Conservation (phyloP, 2,888 invertebrate species). For the Rhopalosiphum nymphaeae region DNA sequence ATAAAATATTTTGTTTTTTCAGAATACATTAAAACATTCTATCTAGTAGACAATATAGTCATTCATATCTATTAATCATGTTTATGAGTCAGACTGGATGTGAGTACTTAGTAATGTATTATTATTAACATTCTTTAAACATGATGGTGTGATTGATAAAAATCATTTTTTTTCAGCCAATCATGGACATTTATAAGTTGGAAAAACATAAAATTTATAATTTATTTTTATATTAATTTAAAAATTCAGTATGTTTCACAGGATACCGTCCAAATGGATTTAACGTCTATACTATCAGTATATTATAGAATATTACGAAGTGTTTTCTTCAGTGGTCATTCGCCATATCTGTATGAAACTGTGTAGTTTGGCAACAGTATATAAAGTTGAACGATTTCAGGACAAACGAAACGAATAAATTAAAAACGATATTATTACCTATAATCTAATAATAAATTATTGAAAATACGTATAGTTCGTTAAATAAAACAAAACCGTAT, state of each 20-base stretch:
- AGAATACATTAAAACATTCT: not conserved
- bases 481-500: not conserved
- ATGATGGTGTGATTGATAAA: not conserved
- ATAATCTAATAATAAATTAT: not conserved
- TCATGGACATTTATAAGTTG: too few relatives aligned
- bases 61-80: not conserved
- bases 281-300: too few relatives aligned
- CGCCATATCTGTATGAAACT: not conserved
- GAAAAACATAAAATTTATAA: too few relatives aligned
- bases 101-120: not conserved
- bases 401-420: not conserved
- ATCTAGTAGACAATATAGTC: not conserved
- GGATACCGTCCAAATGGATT: too few relatives aligned
- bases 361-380: not conserved
- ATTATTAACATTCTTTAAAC: not conserved
- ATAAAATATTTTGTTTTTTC: not conserved
- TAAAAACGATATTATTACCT: not conserved
- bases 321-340: not conserved
- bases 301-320: not conserved
- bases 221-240: too few relatives aligned
- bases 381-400: not conserved
- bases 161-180: too few relatives aligned
- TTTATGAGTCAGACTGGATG: not conserved
- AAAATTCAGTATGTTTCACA: too few relatives aligned
- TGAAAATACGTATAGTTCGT: not conserved